Conservation (phyloP, 2,797 vertebrate species). For the Eulemur albifrons region DNA sequence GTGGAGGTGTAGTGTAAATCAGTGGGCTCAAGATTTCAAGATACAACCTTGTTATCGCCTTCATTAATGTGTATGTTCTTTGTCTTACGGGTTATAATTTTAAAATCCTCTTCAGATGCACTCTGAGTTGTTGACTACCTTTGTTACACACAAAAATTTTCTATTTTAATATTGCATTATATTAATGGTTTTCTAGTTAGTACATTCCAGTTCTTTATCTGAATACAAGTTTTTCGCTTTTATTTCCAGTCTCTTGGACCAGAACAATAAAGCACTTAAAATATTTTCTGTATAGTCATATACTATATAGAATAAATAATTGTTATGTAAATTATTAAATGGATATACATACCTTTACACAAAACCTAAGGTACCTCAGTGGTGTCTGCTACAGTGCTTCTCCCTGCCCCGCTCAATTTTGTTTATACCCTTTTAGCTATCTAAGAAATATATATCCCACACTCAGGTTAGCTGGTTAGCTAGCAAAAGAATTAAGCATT, state of each 20-base stretch:
- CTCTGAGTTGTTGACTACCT: slow-evolving; percentile 67
- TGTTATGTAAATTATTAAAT: slow-evolving; percentile 64
- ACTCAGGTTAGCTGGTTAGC: slow-evolving; percentile 73
- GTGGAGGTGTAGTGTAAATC: slow-evolving; percentile 23
- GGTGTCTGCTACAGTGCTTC: slow-evolving; percentile 42
- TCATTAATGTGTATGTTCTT: slow-evolving; percentile 51
- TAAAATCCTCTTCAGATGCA: slow-evolving; percentile 62
- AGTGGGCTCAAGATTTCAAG: slow-evolving; percentile 25
- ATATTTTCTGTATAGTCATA: slow-evolving; percentile 54
- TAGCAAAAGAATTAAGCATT: slow-evolving; percentile 65
- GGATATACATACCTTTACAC: slow-evolving; percentile 40
- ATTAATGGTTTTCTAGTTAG: slow-evolving; percentile 51
- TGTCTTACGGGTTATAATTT: slow-evolving; percentile 61
- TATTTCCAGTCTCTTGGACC: slow-evolving; percentile 60
- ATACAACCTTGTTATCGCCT: slow-evolving; percentile 23
- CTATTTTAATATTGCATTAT: slow-evolving; percentile 70
- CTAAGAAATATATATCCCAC: slow-evolving; percentile 61
- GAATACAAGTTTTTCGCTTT: slow-evolving; percentile 46
- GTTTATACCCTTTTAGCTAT: slow-evolving; percentile 49
- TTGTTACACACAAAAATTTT: slow-evolving; percentile 76
- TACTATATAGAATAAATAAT: slow-evolving; percentile 28
- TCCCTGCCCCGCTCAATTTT: not conserved
- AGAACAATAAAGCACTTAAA: slow-evolving; percentile 56
- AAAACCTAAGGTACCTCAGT: slow-evolving; percentile 62
- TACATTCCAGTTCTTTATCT: slow-evolving; percentile 63